Conservation (phyloP, 2,888 invertebrate species). For the Drosophila pseudotalamancana region DNA sequence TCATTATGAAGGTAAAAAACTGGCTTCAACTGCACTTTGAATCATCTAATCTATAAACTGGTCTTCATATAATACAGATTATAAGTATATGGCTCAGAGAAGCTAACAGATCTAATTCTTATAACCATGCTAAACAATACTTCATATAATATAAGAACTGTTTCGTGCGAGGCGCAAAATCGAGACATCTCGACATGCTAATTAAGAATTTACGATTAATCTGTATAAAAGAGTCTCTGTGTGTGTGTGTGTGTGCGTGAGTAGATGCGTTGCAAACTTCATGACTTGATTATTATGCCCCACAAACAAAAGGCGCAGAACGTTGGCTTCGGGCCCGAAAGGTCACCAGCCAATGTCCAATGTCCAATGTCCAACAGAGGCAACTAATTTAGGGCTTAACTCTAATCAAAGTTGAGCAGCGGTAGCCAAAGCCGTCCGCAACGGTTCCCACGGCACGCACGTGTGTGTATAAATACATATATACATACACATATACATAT, state of each 20-base stretch:
- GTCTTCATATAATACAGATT: background rate
- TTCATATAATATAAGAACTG: conserved; percentile 3
- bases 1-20: background rate
- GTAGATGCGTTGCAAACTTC: conserved; percentile 35
- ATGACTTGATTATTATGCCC: conserved; percentile 54
- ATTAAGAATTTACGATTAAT: conserved; percentile 47
- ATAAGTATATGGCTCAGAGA: background rate
- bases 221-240: background rate
- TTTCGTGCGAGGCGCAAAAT: conserved; percentile 33
- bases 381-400: conserved; percentile 77
- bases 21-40: background rate
- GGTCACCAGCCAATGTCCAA: conserved; percentile 37
- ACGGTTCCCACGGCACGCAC: conserved; percentile 42
- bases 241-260: background rate
- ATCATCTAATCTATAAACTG: background rate
- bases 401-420: conserved; percentile 76
- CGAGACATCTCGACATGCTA: conserved; percentile 40
- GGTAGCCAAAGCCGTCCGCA: conserved; percentile 10
- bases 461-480: background rate
- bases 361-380: conserved; percentile 40
- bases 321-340: conserved; percentile 29
- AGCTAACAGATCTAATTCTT: conserved; percentile 11
- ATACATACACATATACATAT: background rate
- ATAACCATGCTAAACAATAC: conserved; percentile 34
- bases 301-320: background rate